A percentile compares a stretch with the other conserved stretches of the same genome.
Evolutionary conservation across 2,888 invertebrate species (phyloP).

Genomic region (Chydorus sphaericus): DNA sequence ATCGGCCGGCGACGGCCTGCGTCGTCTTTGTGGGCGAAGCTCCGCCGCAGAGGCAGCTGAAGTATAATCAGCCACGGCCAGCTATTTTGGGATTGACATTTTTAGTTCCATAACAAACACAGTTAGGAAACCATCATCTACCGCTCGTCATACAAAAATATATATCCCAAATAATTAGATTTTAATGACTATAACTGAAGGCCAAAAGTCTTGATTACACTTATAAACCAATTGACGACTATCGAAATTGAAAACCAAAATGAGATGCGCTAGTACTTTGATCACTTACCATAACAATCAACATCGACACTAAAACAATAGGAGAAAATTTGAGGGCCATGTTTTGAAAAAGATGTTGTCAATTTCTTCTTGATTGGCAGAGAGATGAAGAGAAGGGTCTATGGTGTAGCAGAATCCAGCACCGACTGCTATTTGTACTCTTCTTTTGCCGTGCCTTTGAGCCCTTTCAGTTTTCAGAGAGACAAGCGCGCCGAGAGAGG

Average conservation of each 20-base stretch:
- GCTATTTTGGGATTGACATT: not conserved
- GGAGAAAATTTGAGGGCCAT: not conserved
- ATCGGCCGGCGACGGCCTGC: not conserved
- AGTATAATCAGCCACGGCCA: not conserved
- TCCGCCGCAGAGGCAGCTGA: not conserved
- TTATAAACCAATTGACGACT: not conserved
- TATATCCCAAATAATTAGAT: not conserved
- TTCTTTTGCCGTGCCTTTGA: too few species aligned
- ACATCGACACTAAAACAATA: not conserved
- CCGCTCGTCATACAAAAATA: too few species aligned
- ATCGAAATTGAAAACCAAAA: not conserved
- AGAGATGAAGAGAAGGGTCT: not conserved
- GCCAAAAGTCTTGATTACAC: not conserved
- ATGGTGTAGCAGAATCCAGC: not conserved
- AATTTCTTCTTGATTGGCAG: not conserved
- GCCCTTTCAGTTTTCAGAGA: too few species aligned
- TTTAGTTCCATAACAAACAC: too few species aligned
- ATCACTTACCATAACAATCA: not conserved
- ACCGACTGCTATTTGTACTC: constrained; percentile 7
- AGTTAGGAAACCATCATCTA: too few species aligned
- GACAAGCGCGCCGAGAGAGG: too few species aligned
- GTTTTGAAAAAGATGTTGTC: too few species aligned
- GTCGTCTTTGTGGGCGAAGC: not conserved
- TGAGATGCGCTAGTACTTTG: not conserved
- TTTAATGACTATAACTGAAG: not conserved